Percentiles rank a stretch among this genome's conserved stretches.
These are phyloP conservation scores for Eumerus sabulonum DNA, from an alignment of 2,888 invertebrate species.

Conservation along the genomic window DNA sequence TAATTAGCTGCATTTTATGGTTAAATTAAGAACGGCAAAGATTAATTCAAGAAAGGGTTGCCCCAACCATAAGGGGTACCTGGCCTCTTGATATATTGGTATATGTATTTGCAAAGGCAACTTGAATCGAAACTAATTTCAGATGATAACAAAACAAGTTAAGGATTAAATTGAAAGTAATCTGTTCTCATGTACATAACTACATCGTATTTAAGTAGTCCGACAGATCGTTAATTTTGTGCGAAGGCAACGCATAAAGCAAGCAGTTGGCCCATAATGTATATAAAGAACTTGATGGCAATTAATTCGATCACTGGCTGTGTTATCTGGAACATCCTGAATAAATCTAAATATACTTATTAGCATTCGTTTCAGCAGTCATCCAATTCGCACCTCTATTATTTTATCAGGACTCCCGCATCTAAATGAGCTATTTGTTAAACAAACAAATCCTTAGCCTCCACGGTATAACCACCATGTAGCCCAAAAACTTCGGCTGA, in stretches of 20 bases:
- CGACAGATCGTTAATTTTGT: too few species aligned
- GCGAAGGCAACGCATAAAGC: too few species aligned
- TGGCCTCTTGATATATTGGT: constrained; percentile 39
- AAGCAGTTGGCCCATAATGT: too few species aligned
- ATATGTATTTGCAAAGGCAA: constrained; percentile 36
- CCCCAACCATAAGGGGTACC: constrained; percentile 9
- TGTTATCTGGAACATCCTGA: neutral
- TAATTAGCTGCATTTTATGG: constrained; percentile 62
- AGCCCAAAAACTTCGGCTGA: constrained; percentile 7
- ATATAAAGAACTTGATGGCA: too few species aligned
- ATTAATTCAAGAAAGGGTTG: constrained; percentile 31
- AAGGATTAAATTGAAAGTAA: constrained; percentile 34
- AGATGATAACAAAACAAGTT: constrained; percentile 45
- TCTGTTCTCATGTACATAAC: constrained; percentile 13
- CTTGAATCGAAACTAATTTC: constrained; percentile 57
- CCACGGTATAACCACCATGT: constrained; percentile 32
- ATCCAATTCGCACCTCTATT: constrained; percentile 8
- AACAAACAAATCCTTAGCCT: constrained; percentile 54
- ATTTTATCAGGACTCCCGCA: constrained; percentile 53
- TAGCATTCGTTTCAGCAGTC: constrained; percentile 28
- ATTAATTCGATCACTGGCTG: neutral
- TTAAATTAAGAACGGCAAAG: constrained; percentile 57
- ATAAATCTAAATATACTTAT: constrained; percentile 49
- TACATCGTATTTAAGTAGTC: too few species aligned
- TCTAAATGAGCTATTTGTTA: constrained; percentile 65